These are phyloP conservation scores for Rhinolophus sinicus DNA, from an alignment of 2,113 vertebrate genomes.

Conservation along the genomic window DNA sequence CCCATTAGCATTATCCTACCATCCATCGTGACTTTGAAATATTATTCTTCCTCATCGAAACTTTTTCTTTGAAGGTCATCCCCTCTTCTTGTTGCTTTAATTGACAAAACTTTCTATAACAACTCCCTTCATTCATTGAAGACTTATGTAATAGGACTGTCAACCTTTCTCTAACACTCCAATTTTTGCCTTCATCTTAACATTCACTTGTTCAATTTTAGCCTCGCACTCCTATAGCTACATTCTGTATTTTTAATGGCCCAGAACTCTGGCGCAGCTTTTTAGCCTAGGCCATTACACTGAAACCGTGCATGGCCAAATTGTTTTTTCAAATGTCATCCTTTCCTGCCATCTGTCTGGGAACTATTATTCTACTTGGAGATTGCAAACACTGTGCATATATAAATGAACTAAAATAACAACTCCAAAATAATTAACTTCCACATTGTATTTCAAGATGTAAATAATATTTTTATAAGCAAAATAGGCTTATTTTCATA, in stretches of 20 bases:
- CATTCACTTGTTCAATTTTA: background rate
- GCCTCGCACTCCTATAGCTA: background rate
- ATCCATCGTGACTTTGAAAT: background rate
- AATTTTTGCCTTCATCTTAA: background rate
- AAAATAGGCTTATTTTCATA: background rate
- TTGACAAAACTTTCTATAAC: background rate
- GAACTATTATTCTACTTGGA: background rate
- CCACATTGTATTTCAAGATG: background rate
- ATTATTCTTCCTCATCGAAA: background rate
- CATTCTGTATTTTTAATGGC: background rate
- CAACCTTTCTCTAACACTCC: background rate
- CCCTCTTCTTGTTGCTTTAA: background rate
- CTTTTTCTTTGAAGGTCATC: background rate
- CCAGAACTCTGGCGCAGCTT: background rate
- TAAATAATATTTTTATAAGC: background rate
- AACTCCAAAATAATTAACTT: slow-evolving; percentile 43
- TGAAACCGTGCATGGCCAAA: background rate
- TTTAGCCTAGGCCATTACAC: background rate
- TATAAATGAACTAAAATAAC: background rate
- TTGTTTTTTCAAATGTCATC: slow-evolving; percentile 29
- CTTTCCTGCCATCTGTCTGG: slow-evolving; percentile 23
- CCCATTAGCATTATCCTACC: no score
- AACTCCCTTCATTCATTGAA: background rate
- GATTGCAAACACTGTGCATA: slow-evolving; percentile 3
- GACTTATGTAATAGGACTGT: background rate